These are phyloP conservation scores for Chlorocebus sabaeus DNA, from an alignment of 2,113 vertebrate species.

Conservation along the genomic window DNA sequence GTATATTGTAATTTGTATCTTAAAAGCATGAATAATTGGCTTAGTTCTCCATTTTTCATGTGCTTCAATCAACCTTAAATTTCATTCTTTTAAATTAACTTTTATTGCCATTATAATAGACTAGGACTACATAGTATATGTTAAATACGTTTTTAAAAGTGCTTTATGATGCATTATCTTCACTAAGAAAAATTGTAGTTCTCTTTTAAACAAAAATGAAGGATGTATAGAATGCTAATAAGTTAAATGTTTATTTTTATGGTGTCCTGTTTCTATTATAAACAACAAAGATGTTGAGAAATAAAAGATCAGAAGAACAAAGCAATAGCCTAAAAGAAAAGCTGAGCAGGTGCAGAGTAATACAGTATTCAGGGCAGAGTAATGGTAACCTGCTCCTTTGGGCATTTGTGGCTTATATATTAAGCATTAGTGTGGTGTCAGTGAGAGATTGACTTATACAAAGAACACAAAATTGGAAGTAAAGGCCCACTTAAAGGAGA, in stretches of 20 bases:
- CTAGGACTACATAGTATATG: background rate
- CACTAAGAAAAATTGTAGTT: conserved; percentile 49
- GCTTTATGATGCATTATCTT: conserved; percentile 53
- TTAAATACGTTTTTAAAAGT: conserved; percentile 51
- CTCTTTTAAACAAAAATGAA: conserved; percentile 36
- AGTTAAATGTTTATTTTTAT: conserved; percentile 54
- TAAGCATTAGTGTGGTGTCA: conserved; percentile 26
- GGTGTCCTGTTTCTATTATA: conserved; percentile 24
- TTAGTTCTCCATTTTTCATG: conserved; percentile 19
- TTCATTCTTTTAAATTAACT: conserved; percentile 62
- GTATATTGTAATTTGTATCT: background rate
- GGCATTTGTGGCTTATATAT: conserved; percentile 46
- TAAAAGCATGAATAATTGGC: conserved; percentile 1
- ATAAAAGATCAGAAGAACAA: conserved; percentile 46
- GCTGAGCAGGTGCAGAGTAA: background rate
- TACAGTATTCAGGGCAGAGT: background rate
- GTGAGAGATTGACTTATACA: conserved; percentile 33
- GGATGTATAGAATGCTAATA: conserved; percentile 53
- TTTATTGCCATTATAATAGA: conserved; percentile 32
- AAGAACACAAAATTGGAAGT: conserved; percentile 39
- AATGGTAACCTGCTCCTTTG: background rate
- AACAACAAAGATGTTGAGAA: conserved; percentile 1
- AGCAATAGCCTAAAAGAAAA: conserved; percentile 21
- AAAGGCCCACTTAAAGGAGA: conserved; percentile 53
- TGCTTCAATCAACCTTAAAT: conserved; percentile 46